Conservation (phyloP, 2,113 vertebrate species). For the Dasyornis broadbenti region DNA sequence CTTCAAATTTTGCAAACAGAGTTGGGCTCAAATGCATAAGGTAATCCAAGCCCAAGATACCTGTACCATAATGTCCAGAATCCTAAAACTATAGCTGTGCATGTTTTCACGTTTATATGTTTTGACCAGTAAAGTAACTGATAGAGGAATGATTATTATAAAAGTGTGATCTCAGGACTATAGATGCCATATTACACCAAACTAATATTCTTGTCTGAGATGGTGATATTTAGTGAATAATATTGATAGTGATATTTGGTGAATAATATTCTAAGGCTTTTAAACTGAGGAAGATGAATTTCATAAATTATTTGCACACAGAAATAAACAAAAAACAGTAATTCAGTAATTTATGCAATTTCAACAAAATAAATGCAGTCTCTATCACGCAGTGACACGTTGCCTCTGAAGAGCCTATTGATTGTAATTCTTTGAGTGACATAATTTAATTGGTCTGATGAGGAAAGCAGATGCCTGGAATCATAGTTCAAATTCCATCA, state of each 20-base stretch:
- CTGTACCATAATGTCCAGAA: not conserved
- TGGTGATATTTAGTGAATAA: not conserved
- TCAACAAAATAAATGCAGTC: not conserved
- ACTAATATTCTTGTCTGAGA: not conserved
- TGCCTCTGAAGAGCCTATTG: not conserved
- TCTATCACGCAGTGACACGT: not conserved
- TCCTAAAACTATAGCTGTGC: not conserved
- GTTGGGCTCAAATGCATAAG: not conserved
- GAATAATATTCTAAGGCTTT: not conserved
- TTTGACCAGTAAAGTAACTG: not conserved
- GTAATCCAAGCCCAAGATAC: not conserved
- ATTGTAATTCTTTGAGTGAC: not conserved
- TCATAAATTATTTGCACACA: not conserved
- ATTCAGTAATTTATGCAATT: not conserved
- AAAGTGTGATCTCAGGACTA: not conserved
- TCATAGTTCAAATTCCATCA: not conserved
- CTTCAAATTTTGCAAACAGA: not conserved
- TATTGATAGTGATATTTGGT: not conserved
- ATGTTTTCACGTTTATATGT: not conserved
- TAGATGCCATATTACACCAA: not conserved
- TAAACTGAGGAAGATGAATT: not conserved
- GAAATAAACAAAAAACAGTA: not conserved
- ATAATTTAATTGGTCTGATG: not conserved
- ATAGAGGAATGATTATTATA: not conserved
- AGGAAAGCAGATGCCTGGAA: not conserved